Evolutionary conservation across 2,113 vertebrate genomes (phyloP).

Genomic region (Ceuthmochares aereus): DNA sequence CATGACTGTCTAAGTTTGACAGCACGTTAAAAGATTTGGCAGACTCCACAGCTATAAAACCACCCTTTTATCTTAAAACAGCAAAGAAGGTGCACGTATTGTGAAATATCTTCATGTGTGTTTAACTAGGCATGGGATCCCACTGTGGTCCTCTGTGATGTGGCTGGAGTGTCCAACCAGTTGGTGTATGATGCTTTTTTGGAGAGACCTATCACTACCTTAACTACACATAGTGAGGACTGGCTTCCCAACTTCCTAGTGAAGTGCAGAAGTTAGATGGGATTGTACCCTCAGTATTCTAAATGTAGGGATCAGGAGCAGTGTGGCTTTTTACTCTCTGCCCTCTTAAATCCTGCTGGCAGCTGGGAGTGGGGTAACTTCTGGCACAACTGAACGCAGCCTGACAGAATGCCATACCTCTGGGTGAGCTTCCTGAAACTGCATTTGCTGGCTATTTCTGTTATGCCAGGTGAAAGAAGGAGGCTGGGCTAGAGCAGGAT

Average conservation of each 20-base stretch:
- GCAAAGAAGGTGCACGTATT: not conserved
- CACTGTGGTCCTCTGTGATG: fast-evolving
- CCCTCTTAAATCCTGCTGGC: not conserved
- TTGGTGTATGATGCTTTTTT: not conserved
- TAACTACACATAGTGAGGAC: not conserved
- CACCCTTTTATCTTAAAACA: fast-evolving
- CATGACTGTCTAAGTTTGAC: not conserved
- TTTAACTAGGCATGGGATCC: not conserved
- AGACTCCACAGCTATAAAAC: not conserved
- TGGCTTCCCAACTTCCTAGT: not conserved
- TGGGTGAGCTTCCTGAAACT: not conserved
- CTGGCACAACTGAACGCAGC: not conserved
- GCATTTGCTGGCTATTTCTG: not conserved
- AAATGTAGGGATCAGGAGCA: not conserved
- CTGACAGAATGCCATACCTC: no score
- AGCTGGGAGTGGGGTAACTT: not conserved
- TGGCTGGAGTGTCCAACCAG: fast-evolving
- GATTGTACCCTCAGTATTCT: not conserved
- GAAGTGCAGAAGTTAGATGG: not conserved
- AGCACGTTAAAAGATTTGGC: not conserved
- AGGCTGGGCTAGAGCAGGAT: not conserved
- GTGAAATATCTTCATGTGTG: not conserved
- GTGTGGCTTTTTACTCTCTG: not conserved
- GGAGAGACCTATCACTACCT: not conserved
- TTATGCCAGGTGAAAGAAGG: not conserved